Evolutionary conservation across 2,888 invertebrate genomes (phyloP).

Genomic region (Drosophila imparisetae): DNA sequence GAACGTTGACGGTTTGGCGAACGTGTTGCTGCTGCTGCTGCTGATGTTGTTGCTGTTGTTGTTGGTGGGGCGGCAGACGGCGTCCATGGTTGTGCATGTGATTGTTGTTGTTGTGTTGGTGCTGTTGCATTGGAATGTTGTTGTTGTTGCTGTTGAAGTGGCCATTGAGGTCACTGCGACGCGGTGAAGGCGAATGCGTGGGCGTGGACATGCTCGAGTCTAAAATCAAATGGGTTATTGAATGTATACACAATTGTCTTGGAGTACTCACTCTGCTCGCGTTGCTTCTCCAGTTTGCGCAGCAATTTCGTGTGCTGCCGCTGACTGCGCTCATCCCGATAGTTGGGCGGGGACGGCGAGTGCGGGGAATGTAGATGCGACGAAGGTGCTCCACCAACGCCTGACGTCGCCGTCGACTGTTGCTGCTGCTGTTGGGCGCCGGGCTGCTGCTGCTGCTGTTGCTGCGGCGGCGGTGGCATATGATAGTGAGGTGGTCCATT

Average conservation of each 20-base stretch:
- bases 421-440: constrained; percentile 77
- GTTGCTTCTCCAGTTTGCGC: constrained; percentile 90
- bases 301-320: constrained; percentile 91
- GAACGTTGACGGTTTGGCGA: constrained; percentile 49
- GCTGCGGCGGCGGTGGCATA: constrained; percentile 67
- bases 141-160: constrained; percentile 72
- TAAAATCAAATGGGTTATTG: constrained; percentile 29
- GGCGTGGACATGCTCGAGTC: constrained; percentile 86
- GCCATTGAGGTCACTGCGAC: constrained; percentile 88
- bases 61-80: constrained; percentile 57
- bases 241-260: background rate
- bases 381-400: constrained; percentile 24
- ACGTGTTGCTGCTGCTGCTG: constrained; percentile 43
- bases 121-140: constrained; percentile 64
- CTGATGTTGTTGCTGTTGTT: constrained; percentile 26
- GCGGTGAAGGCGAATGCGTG: constrained; percentile 87
- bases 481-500: constrained; percentile 83
- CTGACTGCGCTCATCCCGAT: constrained; percentile 92
- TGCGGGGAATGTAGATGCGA: constrained; percentile 88
- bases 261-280: constrained; percentile 86
- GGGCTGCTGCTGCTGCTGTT: constrained; percentile 67
- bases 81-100: constrained; percentile 56
- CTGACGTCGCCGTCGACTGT: constrained; percentile 50
- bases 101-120: constrained; percentile 45
- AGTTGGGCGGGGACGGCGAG: constrained; percentile 88